Conservation (phyloP, 2,888 invertebrate species). For the Balanococcus diminutus region DNA sequence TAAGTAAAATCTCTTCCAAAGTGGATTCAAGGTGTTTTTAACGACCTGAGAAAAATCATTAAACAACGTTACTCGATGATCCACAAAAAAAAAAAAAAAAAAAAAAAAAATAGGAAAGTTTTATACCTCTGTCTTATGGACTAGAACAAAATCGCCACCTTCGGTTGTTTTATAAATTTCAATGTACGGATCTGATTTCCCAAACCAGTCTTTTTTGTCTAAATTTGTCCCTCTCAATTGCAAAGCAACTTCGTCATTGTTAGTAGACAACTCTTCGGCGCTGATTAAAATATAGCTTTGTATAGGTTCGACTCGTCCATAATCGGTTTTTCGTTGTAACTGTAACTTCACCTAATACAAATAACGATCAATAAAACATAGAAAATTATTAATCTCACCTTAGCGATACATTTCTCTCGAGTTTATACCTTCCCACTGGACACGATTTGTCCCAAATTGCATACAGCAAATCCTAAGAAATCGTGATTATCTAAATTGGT, state of each 20-base stretch:
- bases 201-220: constrained; percentile 62
- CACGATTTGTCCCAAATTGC: constrained; percentile 64
- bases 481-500: constrained; percentile 61
- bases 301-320: constrained; percentile 54
- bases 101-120: no score
- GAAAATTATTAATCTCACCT: no score
- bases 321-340: constrained; percentile 56
- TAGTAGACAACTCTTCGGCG: constrained; percentile 61
- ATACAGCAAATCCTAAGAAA: constrained; percentile 65
- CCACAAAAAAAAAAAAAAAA: no score
- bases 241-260: constrained; percentile 61
- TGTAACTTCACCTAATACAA: constrained; percentile 58
- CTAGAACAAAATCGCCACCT: constrained; percentile 62
- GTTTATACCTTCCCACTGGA: constrained; percentile 57
- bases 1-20: constrained; percentile 64
- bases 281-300: constrained; percentile 59
- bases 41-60: constrained; percentile 59
- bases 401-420: neutral
- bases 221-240: constrained; percentile 61
- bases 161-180: constrained; percentile 62
- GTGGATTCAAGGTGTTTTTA: constrained; percentile 64
- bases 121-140: constrained; percentile 66
- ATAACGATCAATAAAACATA: neutral
- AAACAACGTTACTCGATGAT: no score
- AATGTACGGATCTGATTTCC: constrained; percentile 61